Percentiles rank a stretch among this genome's conserved stretches.
Conservation (phyloP, 2,113 vertebrate species). For the Phasianus colchicus region DNA sequence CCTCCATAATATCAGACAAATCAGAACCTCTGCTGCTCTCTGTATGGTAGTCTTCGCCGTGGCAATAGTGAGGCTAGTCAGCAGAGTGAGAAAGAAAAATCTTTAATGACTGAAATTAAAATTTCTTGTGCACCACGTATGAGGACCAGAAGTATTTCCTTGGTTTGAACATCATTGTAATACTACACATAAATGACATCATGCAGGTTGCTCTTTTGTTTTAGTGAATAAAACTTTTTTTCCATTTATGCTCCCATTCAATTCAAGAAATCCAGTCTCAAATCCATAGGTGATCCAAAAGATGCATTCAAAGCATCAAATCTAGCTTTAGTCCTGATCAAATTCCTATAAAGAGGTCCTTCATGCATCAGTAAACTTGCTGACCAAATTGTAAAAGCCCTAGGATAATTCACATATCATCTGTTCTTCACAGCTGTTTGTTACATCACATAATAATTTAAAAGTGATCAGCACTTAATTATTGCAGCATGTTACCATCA, state of each 20-base stretch:
- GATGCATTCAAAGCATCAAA: neutral
- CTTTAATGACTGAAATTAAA: neutral
- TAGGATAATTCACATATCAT: conserved; percentile 1
- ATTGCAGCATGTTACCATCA: neutral
- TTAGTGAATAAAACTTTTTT: neutral
- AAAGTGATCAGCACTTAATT: neutral
- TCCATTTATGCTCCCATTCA: neutral
- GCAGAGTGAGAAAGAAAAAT: neutral
- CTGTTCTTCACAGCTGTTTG: conserved; percentile 39
- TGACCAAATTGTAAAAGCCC: conserved; percentile 33
- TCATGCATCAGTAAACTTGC: neutral
- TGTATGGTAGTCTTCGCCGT: conserved; percentile 92
- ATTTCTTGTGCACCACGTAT: neutral
- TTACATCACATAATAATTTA: neutral
- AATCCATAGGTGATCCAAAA: neutral
- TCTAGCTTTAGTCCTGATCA: neutral
- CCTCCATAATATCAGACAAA: conserved; percentile 97
- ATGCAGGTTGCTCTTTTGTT: neutral
- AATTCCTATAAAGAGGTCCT: conserved; percentile 4
- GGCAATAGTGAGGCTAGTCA: conserved; percentile 87
- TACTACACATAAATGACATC: rapidly evolving
- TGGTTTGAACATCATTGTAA: neutral
- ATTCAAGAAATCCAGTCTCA: neutral
- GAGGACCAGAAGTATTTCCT: neutral
- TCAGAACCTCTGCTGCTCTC: conserved; percentile 98